phyloP scores from a whole-genome alignment of 1,140 invertebrate species.

The Reticulitermes speratus region DNA sequence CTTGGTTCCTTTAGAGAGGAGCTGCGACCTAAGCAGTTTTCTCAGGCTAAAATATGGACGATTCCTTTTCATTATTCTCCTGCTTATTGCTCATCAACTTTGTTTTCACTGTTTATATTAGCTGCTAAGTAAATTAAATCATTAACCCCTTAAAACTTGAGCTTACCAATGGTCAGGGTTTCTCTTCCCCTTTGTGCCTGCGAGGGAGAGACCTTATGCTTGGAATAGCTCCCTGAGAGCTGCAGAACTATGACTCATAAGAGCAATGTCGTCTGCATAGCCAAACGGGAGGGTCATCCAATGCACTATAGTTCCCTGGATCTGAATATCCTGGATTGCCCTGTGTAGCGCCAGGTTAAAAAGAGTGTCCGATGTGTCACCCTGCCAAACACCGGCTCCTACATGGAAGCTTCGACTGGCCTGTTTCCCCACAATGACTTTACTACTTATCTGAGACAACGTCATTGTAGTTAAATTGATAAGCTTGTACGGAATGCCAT shows the following conservation, averaged over 20 bases:
- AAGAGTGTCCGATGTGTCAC: conserved; percentile 31
- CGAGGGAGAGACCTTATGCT: not conserved
- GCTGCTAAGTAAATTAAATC: not conserved
- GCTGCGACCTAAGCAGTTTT: too few relatives aligned
- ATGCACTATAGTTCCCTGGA: not conserved
- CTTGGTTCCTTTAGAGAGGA: too few relatives aligned
- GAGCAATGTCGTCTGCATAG: conserved; percentile 34
- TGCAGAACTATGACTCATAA: conserved; percentile 24
- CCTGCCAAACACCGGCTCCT: conserved; percentile 33
- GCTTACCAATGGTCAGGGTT: not conserved
- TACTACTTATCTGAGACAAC: not conserved
- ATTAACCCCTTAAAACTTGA: conserved; percentile 12
- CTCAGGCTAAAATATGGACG: too few relatives aligned
- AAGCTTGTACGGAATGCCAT: conserved; percentile 30
- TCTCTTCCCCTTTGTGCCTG: not conserved
- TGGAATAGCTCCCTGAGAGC: conserved; percentile 9
- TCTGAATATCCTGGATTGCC: not conserved
- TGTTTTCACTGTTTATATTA: not conserved
- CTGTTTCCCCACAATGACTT: too few relatives aligned
- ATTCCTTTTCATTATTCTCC: too few relatives aligned
- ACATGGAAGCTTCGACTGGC: not conserved
- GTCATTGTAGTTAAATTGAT: too few relatives aligned
- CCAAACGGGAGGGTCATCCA: conserved; percentile 17
- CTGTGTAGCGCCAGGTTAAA: conserved; percentile 36
- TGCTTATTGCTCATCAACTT: not conserved